These are phyloP conservation scores for Rhinoptilus africanus DNA, from an alignment of 2,113 vertebrate species.

Conservation along the genomic window DNA sequence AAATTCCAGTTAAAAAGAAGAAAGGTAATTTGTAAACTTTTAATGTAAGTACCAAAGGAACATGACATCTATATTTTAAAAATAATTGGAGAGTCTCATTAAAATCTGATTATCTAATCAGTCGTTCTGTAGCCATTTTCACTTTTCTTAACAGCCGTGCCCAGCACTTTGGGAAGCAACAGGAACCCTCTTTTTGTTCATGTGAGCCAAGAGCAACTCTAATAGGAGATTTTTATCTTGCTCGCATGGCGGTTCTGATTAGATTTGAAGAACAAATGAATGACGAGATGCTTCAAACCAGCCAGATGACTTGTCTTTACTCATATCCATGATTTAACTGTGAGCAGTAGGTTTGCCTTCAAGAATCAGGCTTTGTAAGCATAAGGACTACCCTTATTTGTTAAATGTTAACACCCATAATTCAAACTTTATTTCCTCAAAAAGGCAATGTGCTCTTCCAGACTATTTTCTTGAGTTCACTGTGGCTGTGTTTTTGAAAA, in stretches of 20 bases:
- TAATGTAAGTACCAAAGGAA: background rate
- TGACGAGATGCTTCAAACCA: background rate
- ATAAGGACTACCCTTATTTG: background rate
- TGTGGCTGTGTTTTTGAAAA: background rate
- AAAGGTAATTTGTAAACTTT: background rate
- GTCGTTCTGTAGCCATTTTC: background rate
- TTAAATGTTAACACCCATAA: background rate
- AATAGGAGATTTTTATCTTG: background rate
- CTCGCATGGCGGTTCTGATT: background rate
- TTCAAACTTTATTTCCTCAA: background rate
- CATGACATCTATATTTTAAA: background rate
- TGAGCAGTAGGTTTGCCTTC: background rate
- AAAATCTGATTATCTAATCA: background rate
- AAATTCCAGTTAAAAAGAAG: background rate
- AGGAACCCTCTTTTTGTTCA: background rate
- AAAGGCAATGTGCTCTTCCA: background rate
- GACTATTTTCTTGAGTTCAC: background rate
- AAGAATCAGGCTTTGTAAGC: background rate
- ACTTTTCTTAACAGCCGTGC: background rate
- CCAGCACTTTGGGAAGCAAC: background rate
- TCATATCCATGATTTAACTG: background rate
- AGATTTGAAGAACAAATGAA: background rate
- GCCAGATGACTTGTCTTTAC: background rate
- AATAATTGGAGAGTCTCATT: background rate
- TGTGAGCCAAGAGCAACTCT: background rate